Evolutionary conservation across 2,797 vertebrate genomes (phyloP).

Genomic region (Notoglanidium macrostoma): DNA sequence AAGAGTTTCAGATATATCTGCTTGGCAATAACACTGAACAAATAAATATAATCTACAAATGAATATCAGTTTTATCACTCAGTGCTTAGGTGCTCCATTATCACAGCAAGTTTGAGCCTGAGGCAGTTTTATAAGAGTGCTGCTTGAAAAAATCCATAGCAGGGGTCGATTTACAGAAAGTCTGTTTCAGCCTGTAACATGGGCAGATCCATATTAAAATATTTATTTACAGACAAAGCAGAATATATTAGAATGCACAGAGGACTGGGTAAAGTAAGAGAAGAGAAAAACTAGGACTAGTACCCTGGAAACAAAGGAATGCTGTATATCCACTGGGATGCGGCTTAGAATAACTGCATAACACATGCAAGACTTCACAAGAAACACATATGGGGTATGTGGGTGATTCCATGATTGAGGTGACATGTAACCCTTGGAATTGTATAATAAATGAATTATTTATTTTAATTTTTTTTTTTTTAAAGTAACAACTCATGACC

Average conservation of each 20-base stretch:
- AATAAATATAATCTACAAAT: background rate
- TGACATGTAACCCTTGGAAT: too few species aligned
- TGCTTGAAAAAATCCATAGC: conserved; percentile 10
- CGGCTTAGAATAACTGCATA: conserved; percentile 2
- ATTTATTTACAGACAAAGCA: conserved; percentile 3
- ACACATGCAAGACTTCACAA: conserved; percentile 12
- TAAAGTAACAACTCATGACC: too few species aligned
- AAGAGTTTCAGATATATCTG: background rate
- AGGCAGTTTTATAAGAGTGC: background rate
- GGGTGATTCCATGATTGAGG: background rate
- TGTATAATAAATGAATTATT: too few species aligned
- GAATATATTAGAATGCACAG: background rate
- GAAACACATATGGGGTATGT: background rate
- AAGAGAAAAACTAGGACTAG: conserved; percentile 17
- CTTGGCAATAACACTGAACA: background rate
- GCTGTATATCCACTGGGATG: background rate
- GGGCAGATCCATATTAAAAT: background rate
- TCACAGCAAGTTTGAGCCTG: background rate
- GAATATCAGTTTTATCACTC: background rate
- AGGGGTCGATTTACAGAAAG: background rate
- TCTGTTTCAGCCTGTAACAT: background rate
- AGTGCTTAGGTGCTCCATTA: background rate
- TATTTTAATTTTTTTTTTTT: too few species aligned
- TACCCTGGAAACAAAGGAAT: background rate
- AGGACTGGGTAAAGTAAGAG: background rate